Base-by-base conservation (phyloP, 35 echinoderm and acorn worm genomes). In the Lytechinus variegatus region DNA sequence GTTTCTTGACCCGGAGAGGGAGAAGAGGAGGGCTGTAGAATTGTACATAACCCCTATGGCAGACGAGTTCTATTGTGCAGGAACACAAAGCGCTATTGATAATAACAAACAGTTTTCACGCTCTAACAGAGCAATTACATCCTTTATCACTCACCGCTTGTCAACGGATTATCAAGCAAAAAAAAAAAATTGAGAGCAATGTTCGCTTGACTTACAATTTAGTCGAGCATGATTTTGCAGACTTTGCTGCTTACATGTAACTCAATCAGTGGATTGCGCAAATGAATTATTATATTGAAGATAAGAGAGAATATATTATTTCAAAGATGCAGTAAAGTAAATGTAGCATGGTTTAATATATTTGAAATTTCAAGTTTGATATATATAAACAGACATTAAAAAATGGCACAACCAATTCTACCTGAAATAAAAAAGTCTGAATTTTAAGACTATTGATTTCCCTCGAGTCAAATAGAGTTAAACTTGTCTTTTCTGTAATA, bases 21-120 rank as follows among this genome's bases (percentile, higher is more conserved):
- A 58, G 24, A 4, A n/a, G 66, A 16, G 66, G 66, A 79, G 66
- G 19, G 14, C 66, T 79, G 8, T 3, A 79, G 16, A 28, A 90
- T 90, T 90, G 88, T 90, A 54, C 24, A 54, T 52, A 52, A 90
- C 11, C 88, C 29, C 88, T 14, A 90, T 5, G 88, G 88, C 27
- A 90, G 88, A 90, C 88, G n/a, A 52, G 16, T 90, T 44, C 88
- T 90, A 14, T 90, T 90, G 88, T 54, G 14, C 16, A 9, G 1
- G 24, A 90, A 54, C 28, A 90, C 88, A 90, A 90, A 90, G 88
- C 5, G 27, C 88, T 54, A 90, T 90, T 90, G 88, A 90, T 54
- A 90, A 90, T 90, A 90, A 90, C 88, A 90, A 90, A 90, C 88
- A 90, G 88, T 90, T 90, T 90, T 90, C 88, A 90, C 88, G 88